Evolutionary conservation across 2,888 invertebrate species (phyloP).

Genomic region (Meiosimyza platycephala): DNA sequence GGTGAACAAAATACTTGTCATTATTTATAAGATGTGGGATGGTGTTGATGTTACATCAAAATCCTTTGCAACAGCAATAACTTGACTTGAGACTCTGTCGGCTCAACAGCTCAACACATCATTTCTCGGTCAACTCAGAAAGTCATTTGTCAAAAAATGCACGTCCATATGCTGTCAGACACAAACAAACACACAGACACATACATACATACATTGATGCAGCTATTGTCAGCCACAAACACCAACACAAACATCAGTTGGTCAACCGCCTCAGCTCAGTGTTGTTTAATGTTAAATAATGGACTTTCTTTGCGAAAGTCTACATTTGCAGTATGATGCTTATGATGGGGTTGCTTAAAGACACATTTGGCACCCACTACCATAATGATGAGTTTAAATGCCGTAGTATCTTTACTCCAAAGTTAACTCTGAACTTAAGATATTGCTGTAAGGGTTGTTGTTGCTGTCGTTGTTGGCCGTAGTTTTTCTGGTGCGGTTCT

Average conservation of each 20-base stretch:
- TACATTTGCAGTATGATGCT: not conserved
- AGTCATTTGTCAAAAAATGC: constrained; percentile 35
- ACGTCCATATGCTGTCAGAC: constrained; percentile 43
- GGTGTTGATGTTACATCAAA: constrained; percentile 7
- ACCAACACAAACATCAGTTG: not conserved
- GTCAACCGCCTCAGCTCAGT: constrained; percentile 45
- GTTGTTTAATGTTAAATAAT: constrained; percentile 47
- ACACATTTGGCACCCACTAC: not conserved
- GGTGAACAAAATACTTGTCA: constrained; percentile 11
- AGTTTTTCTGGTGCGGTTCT: constrained; percentile 8
- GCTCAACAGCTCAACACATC: constrained; percentile 15
- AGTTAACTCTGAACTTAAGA: constrained; percentile 34
- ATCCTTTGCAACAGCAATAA: not conserved
- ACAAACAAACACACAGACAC: not conserved
- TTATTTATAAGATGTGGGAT: constrained; percentile 11
- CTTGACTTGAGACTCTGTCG: constrained; percentile 1
- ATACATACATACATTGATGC: not conserved
- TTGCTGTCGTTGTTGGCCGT: not conserved
- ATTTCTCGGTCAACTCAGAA: constrained; percentile 16
- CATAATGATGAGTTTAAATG: not conserved
- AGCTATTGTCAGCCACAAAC: not conserved
- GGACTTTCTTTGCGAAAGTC: constrained; percentile 39
- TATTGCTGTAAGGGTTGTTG: constrained; percentile 44
- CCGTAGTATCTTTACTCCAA: constrained; percentile 6
- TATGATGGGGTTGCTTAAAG: constrained; percentile 35